A percentile compares a stretch with the other conserved stretches of the same genome.
Evolutionary conservation across 2,797 vertebrate species (phyloP).

Genomic region (Pseudochaenichthys georgianus): DNA sequence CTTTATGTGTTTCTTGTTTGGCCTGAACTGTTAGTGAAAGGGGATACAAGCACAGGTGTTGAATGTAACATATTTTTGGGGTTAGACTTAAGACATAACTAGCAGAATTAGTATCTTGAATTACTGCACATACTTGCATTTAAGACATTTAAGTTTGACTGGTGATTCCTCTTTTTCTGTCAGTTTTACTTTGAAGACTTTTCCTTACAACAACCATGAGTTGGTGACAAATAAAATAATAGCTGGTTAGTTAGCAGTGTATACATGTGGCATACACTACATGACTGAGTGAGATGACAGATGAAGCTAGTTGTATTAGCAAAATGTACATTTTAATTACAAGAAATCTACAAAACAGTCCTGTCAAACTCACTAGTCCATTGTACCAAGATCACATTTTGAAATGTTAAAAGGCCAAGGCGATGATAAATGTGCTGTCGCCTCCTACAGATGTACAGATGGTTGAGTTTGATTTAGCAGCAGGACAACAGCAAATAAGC

Average conservation of each 20-base stretch:
- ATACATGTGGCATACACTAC: not conserved
- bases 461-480: conserved; percentile 19
- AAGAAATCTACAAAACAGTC: not conserved
- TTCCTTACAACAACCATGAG: not conserved
- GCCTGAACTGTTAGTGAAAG: not conserved
- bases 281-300: not conserved
- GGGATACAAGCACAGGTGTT: conserved; percentile 6
- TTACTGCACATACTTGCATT: not conserved
- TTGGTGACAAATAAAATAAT: not conserved
- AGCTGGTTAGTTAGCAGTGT: not conserved
- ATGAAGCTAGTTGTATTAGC: not conserved
- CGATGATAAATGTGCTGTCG: not conserved
- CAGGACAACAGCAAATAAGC: conserved; percentile 16
- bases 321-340: not conserved
- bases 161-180: not conserved
- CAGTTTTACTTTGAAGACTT: not conserved
- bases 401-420: not conserved
- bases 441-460: not conserved
- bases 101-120: not conserved
- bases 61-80: conserved; percentile 1
- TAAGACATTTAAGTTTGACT: not conserved
- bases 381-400: not conserved
- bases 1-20: not conserved
- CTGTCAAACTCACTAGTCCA: not conserved
- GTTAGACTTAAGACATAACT: conserved; percentile 15